Conservation (phyloP, 2,888 invertebrate genomes). For the Sphecodes monilicornis region DNA sequence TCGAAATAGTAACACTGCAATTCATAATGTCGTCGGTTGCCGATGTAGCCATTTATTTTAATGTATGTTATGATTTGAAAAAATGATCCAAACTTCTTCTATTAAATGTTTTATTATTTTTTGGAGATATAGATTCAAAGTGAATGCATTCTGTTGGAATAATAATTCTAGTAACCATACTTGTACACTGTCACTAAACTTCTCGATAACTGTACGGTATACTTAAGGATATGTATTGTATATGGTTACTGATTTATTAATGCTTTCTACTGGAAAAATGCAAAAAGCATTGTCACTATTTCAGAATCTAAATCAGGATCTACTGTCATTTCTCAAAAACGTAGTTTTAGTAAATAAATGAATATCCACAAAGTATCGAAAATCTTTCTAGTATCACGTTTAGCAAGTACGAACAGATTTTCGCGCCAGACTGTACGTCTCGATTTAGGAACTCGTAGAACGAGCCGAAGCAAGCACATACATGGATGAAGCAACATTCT, state of each 20-base stretch:
- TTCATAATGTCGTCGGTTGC: too few species aligned
- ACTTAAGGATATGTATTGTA: too few species aligned
- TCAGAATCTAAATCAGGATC: background rate
- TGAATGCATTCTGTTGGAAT: background rate
- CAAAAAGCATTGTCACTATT: background rate
- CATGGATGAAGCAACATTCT: background rate
- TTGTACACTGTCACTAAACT: background rate
- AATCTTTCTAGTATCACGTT: too few species aligned
- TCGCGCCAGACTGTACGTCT: background rate
- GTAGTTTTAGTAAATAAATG: background rate
- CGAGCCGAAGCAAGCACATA: conserved; percentile 8
- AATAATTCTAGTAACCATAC: background rate
- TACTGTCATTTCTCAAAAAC: background rate
- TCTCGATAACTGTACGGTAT: too few species aligned
- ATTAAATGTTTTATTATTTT: background rate
- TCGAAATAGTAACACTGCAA: too few species aligned
- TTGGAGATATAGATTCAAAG: background rate
- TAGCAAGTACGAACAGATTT: background rate
- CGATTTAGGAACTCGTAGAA: conserved; percentile 9
- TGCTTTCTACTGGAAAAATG: background rate
- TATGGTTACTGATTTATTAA: background rate
- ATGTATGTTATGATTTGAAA: background rate
- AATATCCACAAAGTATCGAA: background rate
- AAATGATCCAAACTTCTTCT: background rate
- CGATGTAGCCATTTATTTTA: background rate